Conservation (phyloP, 2,888 invertebrate genomes). For the Dusona sp. region DNA sequence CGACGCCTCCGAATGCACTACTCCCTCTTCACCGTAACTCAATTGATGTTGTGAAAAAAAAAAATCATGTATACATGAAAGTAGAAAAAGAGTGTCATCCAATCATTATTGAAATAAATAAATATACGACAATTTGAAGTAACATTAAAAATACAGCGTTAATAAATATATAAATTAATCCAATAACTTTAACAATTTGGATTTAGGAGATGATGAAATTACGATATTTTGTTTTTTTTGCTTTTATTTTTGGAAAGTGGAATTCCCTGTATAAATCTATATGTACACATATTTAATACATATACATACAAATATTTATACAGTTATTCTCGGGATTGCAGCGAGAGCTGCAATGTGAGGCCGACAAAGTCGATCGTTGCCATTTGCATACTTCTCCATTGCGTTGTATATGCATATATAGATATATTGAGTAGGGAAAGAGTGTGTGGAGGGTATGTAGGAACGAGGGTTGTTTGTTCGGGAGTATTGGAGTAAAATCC, state of each 20-base stretch:
- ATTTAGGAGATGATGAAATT: no score
- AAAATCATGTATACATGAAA: constrained; percentile 4
- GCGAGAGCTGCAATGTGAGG: constrained; percentile 58
- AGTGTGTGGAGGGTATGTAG: constrained; percentile 3
- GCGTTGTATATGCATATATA: neutral
- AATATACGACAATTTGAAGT: no score
- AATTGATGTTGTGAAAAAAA: constrained; percentile 12
- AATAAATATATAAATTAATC: no score
- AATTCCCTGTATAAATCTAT: neutral
- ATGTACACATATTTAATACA: neutral
- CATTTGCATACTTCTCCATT: constrained; percentile 69
- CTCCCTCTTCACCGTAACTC: constrained; percentile 32
- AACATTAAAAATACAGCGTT: no score
- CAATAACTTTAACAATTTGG: no score
- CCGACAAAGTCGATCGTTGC: constrained; percentile 65
- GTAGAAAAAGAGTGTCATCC: constrained; percentile 7
- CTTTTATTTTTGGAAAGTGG: neutral
- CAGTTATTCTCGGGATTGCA: neutral
- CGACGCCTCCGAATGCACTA: constrained; percentile 22
- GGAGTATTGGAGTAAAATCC: constrained; percentile 64
- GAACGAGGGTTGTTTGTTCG: constrained; percentile 17
- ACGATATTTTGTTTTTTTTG: no score
- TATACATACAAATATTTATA: neutral
- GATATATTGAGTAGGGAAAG: neutral
- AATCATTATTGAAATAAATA: no score